These are phyloP conservation scores for Kryphioiulus occultus DNA, from an alignment of 2,888 invertebrate species.

Conservation along the genomic window DNA sequence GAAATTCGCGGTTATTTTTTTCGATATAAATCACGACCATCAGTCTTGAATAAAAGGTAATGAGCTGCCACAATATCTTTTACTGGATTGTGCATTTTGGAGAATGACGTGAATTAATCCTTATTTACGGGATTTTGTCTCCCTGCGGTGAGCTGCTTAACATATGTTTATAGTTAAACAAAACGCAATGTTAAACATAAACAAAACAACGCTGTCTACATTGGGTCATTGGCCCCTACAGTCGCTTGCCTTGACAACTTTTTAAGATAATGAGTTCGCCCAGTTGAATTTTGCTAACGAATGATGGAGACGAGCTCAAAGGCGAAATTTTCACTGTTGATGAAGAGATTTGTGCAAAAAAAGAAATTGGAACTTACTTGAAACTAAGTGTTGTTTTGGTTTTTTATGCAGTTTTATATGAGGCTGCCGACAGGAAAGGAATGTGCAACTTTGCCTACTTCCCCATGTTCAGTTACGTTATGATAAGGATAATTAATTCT, in stretches of 20 bases:
- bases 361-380: too few species aligned
- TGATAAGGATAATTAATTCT: too few species aligned
- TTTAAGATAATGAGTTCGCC: conserved; percentile 14
- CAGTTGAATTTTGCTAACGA: background rate
- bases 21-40: background rate
- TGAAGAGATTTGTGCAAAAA: too few species aligned
- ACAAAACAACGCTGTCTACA: conserved; percentile 13
- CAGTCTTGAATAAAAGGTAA: conserved; percentile 23
- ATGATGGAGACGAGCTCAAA: background rate
- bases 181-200: background rate
- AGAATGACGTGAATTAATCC: background rate
- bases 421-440: too few species aligned
- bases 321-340: background rate
- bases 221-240: conserved; percentile 23
- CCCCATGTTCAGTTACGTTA: too few species aligned
- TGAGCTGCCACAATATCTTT: conserved; percentile 23
- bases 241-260: conserved; percentile 6
- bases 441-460: too few species aligned
- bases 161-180: conserved; percentile 23
- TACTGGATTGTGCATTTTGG: background rate
- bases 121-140: conserved; percentile 3
- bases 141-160: conserved; percentile 23
- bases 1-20: background rate
- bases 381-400: too few species aligned
- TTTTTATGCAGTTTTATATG: too few species aligned